phyloP scores from a whole-genome alignment of 2,113 vertebrate species.

The Miniopterus natalensis region DNA sequence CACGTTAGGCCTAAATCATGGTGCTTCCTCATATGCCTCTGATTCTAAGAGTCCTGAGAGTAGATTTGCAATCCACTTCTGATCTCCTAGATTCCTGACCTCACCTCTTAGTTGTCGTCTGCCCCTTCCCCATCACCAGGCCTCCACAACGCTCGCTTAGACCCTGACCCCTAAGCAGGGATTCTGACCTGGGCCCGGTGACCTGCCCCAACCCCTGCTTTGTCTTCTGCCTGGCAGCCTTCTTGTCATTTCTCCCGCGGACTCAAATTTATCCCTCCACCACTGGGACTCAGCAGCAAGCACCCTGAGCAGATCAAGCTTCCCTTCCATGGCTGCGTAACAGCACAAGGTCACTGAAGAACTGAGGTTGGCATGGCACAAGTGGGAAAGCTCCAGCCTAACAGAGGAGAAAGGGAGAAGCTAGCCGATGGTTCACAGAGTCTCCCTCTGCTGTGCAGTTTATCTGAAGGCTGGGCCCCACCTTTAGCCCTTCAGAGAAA shows the following conservation, averaged over 20 bases:
- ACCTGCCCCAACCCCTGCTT: background rate
- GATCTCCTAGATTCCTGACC: background rate
- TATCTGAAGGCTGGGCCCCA: constrained; percentile 46
- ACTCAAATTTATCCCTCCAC: background rate
- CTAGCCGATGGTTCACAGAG: background rate
- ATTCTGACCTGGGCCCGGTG: background rate
- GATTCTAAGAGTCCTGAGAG: background rate
- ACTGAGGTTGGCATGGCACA: background rate
- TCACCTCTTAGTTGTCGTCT: background rate
- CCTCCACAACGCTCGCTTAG: background rate
- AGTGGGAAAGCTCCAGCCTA: constrained; percentile 58
- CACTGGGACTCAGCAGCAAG: background rate
- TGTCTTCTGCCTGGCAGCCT: background rate
- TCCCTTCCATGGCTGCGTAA: background rate
- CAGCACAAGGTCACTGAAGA: background rate
- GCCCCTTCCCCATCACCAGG: background rate
- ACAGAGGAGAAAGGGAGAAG: background rate
- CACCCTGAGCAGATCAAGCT: background rate
- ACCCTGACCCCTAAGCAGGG: background rate
- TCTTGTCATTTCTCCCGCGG: background rate
- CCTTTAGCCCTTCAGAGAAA: constrained; percentile 68
- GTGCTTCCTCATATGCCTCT: background rate
- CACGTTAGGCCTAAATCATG: background rate
- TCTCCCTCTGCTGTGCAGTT: background rate
- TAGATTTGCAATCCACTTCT: background rate